Conservation (phyloP, 1,140 invertebrate species). For the Copidosoma floridanum region DNA sequence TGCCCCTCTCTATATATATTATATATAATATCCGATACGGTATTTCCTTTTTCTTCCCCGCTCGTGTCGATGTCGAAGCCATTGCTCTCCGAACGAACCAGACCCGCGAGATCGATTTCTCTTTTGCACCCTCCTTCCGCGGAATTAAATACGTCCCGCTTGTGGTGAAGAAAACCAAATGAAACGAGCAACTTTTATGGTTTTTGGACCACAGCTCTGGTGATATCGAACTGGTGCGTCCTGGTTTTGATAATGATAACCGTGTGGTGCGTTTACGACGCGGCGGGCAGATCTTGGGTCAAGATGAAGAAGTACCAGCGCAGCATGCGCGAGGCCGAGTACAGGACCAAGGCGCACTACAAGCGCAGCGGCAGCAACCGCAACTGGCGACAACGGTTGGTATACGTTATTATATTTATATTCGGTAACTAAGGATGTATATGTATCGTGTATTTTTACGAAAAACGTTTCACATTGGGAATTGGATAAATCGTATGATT, state of each 20-base stretch:
- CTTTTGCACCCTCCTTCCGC: no score
- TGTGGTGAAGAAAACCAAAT: neutral
- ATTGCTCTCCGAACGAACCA: no score
- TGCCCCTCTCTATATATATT: no score
- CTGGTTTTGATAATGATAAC: conserved; percentile 73
- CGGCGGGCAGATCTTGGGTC: conserved; percentile 87
- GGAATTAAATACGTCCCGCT: neutral
- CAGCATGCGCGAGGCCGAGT: conserved; percentile 74
- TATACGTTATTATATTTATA: no score
- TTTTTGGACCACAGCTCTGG: conserved; percentile 67
- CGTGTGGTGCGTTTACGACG: conserved; percentile 86
- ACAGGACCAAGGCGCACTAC: conserved; percentile 65
- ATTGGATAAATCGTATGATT: no score
- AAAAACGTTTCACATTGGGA: no score
- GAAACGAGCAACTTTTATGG: neutral
- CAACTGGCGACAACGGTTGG: conserved; percentile 85
- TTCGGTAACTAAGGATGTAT: no score
- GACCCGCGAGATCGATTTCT: no score
- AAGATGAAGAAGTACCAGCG: conserved; percentile 90
- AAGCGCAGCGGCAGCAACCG: conserved; percentile 77
- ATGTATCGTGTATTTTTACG: no score
- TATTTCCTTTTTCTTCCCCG: no score
- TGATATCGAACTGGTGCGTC: conserved; percentile 79
- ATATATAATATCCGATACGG: no score
- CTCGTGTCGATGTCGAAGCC: no score